Evolutionary conservation across 2,113 vertebrate genomes (phyloP).

Genomic region (Artemisiospiza belli): DNA sequence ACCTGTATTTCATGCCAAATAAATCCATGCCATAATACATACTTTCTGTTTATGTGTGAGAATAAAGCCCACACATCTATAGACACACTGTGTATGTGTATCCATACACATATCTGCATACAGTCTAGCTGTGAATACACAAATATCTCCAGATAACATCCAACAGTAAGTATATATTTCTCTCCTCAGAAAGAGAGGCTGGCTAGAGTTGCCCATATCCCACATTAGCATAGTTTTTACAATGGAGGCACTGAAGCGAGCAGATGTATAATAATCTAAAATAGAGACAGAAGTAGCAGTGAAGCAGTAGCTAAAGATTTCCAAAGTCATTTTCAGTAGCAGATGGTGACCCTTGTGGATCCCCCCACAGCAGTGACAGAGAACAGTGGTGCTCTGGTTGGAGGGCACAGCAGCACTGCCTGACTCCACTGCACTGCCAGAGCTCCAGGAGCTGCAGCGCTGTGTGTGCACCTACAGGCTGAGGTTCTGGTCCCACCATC

Average conservation of each 20-base stretch:
- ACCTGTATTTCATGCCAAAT: not conserved
- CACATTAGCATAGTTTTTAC: not conserved
- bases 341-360: not conserved
- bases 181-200: not conserved
- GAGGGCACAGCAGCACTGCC: rapidly evolving
- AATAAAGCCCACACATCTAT: not conserved
- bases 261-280: not conserved
- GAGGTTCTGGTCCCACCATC: not conserved
- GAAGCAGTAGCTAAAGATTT: not conserved
- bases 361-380: not conserved
- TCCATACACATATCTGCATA: not conserved
- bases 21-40: not conserved
- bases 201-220: not conserved
- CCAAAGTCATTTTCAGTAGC: rapidly evolving
- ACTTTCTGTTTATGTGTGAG: not conserved
- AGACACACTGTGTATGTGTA: not conserved
- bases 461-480: not conserved
- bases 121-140: not conserved
- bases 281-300: not conserved
- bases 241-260: not conserved
- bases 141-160: not conserved
- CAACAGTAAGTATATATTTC: not conserved
- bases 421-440: not conserved
- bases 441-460: rapidly evolving
- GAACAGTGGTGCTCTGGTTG: not conserved